These are phyloP conservation scores for Eudasyphora cyanicolor DNA, from an alignment of 2,888 invertebrate species.

Conservation along the genomic window DNA sequence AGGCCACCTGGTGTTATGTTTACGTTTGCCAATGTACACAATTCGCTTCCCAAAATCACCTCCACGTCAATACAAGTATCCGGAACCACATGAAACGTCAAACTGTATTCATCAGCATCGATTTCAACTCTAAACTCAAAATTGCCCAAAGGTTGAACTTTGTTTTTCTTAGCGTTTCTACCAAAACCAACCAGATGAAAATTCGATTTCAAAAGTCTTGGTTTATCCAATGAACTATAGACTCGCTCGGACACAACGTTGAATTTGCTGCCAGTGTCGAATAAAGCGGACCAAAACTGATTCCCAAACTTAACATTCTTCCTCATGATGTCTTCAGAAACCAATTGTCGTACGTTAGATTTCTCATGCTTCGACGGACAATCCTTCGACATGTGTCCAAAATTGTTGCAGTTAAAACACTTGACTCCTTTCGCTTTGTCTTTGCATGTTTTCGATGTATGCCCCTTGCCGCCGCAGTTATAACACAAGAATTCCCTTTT, in stretches of 20 bases:
- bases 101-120: neutral
- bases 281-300: neutral
- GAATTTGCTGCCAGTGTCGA: slow-evolving; percentile 55
- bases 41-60: slow-evolving; percentile 22
- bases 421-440: slow-evolving; percentile 49
- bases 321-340: slow-evolving; percentile 33
- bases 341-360: slow-evolving; percentile 26
- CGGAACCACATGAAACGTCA: slow-evolving; percentile 41
- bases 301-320: slow-evolving; percentile 17
- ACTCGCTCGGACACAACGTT: slow-evolving; percentile 13
- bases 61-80: slow-evolving; percentile 36
- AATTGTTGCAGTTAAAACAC: slow-evolving; percentile 50
- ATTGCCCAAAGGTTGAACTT: slow-evolving; percentile 41
- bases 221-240: neutral
- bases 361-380: slow-evolving; percentile 35
- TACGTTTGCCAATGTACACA: slow-evolving; percentile 23
- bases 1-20: slow-evolving; percentile 17
- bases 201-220: slow-evolving; percentile 22
- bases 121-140: neutral
- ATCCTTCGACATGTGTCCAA: slow-evolving; percentile 40
- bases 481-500: slow-evolving; percentile 37
- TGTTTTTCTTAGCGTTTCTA: slow-evolving; percentile 10
- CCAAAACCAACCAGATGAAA: slow-evolving; percentile 56
- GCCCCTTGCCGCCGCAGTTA: slow-evolving; percentile 62
- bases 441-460: slow-evolving; percentile 42